phyloP scores from a whole-genome alignment of 2,797 vertebrate genomes.

The Acanthurus lineatus region DNA sequence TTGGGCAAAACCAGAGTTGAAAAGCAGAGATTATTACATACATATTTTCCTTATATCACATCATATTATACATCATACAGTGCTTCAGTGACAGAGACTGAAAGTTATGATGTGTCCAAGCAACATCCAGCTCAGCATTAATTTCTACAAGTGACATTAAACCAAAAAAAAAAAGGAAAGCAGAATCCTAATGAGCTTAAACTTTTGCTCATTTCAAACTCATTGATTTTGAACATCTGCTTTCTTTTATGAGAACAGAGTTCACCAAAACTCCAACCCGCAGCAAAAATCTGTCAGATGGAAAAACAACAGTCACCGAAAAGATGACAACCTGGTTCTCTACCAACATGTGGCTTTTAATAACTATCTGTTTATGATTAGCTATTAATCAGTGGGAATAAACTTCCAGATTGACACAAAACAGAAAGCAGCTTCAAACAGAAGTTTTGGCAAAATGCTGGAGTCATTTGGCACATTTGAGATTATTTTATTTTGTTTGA shows the following conservation, averaged over 20 bases:
- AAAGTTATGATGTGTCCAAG: background rate
- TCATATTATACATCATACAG: background rate
- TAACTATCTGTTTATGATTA: slow-evolving; percentile 9
- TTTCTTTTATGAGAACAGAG: background rate
- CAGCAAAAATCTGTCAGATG: background rate
- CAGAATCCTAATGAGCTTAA: background rate
- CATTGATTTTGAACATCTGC: slow-evolving; percentile 24
- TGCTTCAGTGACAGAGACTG: background rate
- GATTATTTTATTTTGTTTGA: background rate
- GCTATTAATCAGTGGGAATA: background rate
- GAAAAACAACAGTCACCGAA: background rate
- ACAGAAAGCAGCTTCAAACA: background rate
- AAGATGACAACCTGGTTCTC: background rate
- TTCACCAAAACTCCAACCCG: background rate
- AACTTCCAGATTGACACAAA: background rate
- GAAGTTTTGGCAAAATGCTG: background rate
- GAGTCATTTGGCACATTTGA: background rate
- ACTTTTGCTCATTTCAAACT: background rate
- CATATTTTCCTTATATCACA: too few species aligned
- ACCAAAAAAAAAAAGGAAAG: background rate
- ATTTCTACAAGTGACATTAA: background rate
- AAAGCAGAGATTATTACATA: background rate
- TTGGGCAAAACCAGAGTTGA: background rate
- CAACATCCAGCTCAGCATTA: background rate
- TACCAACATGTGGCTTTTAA: slow-evolving; percentile 8